Base-by-base conservation (phyloP, 2,888 invertebrate genomes). In the Parochlus steinenii region DNA sequence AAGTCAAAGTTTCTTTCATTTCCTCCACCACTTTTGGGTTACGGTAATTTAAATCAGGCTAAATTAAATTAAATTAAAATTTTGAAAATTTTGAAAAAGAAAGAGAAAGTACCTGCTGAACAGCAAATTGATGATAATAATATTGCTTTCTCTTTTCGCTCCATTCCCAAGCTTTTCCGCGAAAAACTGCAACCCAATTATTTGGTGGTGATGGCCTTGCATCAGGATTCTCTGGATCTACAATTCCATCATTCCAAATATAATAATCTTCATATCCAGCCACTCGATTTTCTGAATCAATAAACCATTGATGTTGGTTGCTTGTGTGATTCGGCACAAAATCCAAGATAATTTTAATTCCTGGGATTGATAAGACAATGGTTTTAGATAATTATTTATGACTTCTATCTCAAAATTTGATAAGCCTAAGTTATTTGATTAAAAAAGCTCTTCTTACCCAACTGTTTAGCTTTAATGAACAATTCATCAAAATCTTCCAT, bases 221-320 rank as follows among this genome's bases (percentile, higher is more conserved):
- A 14, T 32, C 37, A 22, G 31, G 22, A 14, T 22, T 22, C 23
- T n/a, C n/a, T n/a, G n/a, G n/a, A n/a, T n/a, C n/a, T n/a, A n/a
- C n/a, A n/a, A n/a, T n/a, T 22, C 8, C 20, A 12, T 22, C 7
- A 22, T 22, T 11, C 1, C 2, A 15, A n/a, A n/a, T n/a, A n/a
- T n/a, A n/a, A 14, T 26, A 6, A n/a, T n/a, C 72, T 19, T 66
- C 70, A 49, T 71, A 87, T 0, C 65, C 66, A 1, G 65, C 61
- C 33, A 66, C 64, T 2, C 57, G 55, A 1, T 64, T 58, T 3
- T 69, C 63, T 0, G 87, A 86, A 36, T 70, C 63, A 17, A 56
- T 50, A 55, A 93, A 93, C 80, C 92, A 93, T 2, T 71, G 66
- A 31, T 86, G 79, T 42, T 78, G 45, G 43, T 38, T 50, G 51